A percentile compares a stretch with the other conserved stretches of the same genome.
These are phyloP conservation scores for Lumbricus terrestris DNA, from an alignment of 2,888 invertebrate species.

Conservation along the genomic window DNA sequence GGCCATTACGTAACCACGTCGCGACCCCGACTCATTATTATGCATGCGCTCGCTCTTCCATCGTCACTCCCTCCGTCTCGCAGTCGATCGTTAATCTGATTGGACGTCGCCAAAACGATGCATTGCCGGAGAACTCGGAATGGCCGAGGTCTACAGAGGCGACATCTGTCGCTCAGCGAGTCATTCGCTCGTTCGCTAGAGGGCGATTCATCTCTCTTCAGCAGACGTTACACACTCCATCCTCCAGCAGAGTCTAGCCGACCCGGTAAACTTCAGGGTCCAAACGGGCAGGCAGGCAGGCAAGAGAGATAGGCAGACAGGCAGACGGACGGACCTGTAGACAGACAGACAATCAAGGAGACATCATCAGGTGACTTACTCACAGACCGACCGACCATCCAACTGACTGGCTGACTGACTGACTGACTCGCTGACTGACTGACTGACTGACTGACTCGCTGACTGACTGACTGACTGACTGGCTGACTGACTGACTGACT, in stretches of 20 bases:
- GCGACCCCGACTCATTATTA: background rate
- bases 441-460: background rate
- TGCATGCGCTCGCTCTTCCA: background rate
- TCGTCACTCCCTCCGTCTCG: too few species aligned
- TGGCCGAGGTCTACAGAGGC: background rate
- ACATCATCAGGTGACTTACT: background rate
- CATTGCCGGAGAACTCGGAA: background rate
- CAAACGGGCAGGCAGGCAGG: background rate
- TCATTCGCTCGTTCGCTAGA: background rate
- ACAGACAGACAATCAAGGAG: background rate
- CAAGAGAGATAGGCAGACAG: background rate
- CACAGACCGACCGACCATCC: background rate
- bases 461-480: too few species aligned
- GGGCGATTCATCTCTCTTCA: slow-evolving; percentile 3
- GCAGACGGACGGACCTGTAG: too few species aligned
- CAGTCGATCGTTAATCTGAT: background rate
- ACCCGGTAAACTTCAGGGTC: background rate
- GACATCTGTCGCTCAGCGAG: background rate
- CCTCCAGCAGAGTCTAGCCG: too few species aligned
- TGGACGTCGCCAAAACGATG: background rate
- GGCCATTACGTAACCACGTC: background rate
- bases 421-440: background rate
- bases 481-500: too few species aligned
- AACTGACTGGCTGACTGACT: background rate
- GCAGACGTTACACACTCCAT: background rate